Base-by-base conservation (phyloP, 2,113 vertebrate species). In the Callospermophilus lateralis region DNA sequence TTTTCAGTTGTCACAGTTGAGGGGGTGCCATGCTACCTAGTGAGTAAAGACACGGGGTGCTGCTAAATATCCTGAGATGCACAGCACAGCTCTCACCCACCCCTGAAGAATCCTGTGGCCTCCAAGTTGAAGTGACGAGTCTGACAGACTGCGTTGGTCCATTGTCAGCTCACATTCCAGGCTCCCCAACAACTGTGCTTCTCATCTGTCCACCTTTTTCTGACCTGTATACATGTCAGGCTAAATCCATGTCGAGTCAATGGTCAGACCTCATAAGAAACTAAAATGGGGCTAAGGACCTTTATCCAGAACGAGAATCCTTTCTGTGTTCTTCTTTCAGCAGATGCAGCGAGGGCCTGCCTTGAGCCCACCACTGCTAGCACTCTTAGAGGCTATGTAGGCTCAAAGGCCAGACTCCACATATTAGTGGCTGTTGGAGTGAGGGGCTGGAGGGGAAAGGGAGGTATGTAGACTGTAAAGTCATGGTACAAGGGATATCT, bases 201-300 rank as follows among this genome's bases (percentile, higher is more conserved):
- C 55, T 32, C 32, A 3, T 34, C n/a, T 6, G 1, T 12, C 32
- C 34, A 0, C 8, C 30, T 17, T 42, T 51, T 30, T 51, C 88
- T 53, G 30, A 79, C 42, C 53, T 7, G 0, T 5, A 1, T 37
- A 6, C 4, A 0, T 73, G 65, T 67, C 9, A 9, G 42, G 34
- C 16, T 37, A 24, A 17, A 1, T 53, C 1, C 15, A 4, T 24
- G 24, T 63, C 39, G 42, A 48, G 13, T 9, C 1, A 2, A 1
- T 51, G 48, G 32, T 55, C 65, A 61, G 15, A 30, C 42, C 32
- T 76, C 72, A 84, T 8, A n/a, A 90, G 37, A 65, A 61, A 26
- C 65, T 48, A 17, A 55, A 32, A 30, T 20, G 42, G 77, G n/a
- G 45, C 65, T 79, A 34, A 65, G 45, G 93, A 73, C 34, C 4